Base-by-base conservation (phyloP, 2,797 vertebrate species). In the Chelonia mydas region DNA sequence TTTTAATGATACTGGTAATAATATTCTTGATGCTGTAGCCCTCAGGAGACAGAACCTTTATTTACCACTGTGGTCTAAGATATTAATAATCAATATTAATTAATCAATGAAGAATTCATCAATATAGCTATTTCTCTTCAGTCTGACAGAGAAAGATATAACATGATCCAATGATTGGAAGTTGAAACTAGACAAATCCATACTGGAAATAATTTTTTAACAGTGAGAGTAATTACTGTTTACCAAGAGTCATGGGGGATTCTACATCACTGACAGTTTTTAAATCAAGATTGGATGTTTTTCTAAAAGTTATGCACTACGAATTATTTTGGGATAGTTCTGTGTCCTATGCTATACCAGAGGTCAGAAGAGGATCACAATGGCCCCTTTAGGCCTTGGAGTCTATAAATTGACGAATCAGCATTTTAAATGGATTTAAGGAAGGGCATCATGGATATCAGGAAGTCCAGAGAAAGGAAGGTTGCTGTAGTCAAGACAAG, bases 401-500 rank as follows among this genome's bases (percentile, higher is more conserved):
- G 28, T 31, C 59, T 33, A 61, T 33, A 61, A 31, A 61, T 31
- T 2, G 3, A 61, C 7, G 13, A 61, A 61, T 61, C 28, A 33
- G 3, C 59, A 61, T 15, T 61, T 31, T 61, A 61, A 61, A 61
- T 59, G 5, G 28, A 59, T 28, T 12, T 59, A 59, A 59, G 5
- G 27, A 59, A 27, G 57, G 12, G 12, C 28, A 31, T 90, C 41
- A 47, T 0, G 0, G 68, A 7, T 27, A 2, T 16, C 7, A 72
- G 7, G 5, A 68, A 1, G 2, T 50, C 45, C 84, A 45, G 2
- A 1, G 28, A 61, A 15, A 33, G 6, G 13, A 61, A 61, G 12
- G 28, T 61, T 61, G 28, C 6, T 61, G 13, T 61, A 31, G 31
- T 61, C 51, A 53, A 11, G 77, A 5, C 2, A 61, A 0, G 0